phyloP scores from a whole-genome alignment of 2,797 vertebrate species.

The Sternarchorhynchus goeldii region DNA sequence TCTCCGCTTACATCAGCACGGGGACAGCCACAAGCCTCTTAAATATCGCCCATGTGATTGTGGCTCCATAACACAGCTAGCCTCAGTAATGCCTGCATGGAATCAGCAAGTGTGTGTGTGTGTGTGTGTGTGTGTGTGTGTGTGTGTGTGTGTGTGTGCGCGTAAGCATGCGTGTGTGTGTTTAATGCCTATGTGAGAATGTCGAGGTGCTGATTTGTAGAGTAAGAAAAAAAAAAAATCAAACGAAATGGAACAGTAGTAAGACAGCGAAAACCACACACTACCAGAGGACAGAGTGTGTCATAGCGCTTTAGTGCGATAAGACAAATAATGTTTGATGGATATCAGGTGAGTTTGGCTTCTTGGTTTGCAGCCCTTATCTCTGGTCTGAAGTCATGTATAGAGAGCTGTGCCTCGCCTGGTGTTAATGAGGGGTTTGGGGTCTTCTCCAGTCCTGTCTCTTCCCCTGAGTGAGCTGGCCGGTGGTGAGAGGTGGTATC shows the following conservation, averaged over 20 bases:
- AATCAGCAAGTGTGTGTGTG: conserved; percentile 28
- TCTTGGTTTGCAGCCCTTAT: conserved; percentile 39
- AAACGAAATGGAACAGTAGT: conserved; percentile 49
- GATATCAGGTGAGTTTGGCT: conserved; percentile 40
- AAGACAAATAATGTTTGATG: conserved; percentile 35
- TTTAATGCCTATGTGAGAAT: conserved; percentile 47
- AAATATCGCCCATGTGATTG: conserved; percentile 36
- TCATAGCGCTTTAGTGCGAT: conserved; percentile 38
- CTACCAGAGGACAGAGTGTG: conserved; percentile 37
- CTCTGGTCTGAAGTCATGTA: conserved; percentile 9
- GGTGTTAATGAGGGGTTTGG: conserved; percentile 11
- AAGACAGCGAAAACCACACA: conserved; percentile 50
- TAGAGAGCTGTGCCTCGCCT: neutral
- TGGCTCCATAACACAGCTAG: conserved; percentile 14
- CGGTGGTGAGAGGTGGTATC: conserved; percentile 49
- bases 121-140: conserved; percentile 25
- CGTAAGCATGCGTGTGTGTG: conserved; percentile 13
- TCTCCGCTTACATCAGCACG: conserved; percentile 56
- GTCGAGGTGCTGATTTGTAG: conserved; percentile 39
- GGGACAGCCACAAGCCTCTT: conserved; percentile 48
- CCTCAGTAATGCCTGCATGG: conserved; percentile 8
- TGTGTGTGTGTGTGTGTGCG: conserved; percentile 33
- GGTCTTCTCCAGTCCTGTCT: conserved; percentile 40
- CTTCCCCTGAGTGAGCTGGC: conserved; percentile 40
- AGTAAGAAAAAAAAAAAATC: conserved; percentile 26